Evolutionary conservation across 2,797 vertebrate genomes (phyloP).

Genomic region (Stomatorhinus walkeri): DNA sequence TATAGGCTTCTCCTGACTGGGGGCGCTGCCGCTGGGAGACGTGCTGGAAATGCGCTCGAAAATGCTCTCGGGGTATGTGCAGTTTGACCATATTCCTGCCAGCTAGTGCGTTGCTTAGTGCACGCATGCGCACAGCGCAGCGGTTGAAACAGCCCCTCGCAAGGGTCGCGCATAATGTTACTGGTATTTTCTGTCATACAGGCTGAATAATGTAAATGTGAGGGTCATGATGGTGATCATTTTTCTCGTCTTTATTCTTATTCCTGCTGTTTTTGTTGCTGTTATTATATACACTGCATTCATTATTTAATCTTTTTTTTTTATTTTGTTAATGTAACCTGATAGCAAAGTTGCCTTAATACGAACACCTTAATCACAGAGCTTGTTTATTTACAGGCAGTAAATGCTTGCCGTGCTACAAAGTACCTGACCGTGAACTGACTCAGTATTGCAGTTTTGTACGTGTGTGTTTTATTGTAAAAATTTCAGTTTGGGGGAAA

Average conservation of each 20-base stretch:
- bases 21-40: neutral
- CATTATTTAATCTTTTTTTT: neutral
- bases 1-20: neutral
- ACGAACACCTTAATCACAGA: neutral
- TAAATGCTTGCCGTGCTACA: neutral
- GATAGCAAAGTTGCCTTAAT: neutral
- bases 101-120: conserved; percentile 40
- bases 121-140: conserved; percentile 53
- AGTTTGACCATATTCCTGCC: conserved; percentile 32
- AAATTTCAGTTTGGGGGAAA: neutral
- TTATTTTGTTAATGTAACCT: neutral
- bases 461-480: neutral
- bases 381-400: neutral
- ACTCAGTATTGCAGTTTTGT: neutral
- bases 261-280: neutral
- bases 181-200: neutral
- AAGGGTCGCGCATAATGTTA: conserved; percentile 2
- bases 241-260: neutral
- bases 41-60: conserved; percentile 26
- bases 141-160: conserved; percentile 31
- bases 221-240: neutral
- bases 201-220: neutral
- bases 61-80: conserved; percentile 39
- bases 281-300: neutral
- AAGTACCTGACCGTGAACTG: neutral